Percentiles rank a stretch among this genome's conserved stretches.
Conservation (phyloP, 2,888 invertebrate species). For the Tipula lateralis region DNA sequence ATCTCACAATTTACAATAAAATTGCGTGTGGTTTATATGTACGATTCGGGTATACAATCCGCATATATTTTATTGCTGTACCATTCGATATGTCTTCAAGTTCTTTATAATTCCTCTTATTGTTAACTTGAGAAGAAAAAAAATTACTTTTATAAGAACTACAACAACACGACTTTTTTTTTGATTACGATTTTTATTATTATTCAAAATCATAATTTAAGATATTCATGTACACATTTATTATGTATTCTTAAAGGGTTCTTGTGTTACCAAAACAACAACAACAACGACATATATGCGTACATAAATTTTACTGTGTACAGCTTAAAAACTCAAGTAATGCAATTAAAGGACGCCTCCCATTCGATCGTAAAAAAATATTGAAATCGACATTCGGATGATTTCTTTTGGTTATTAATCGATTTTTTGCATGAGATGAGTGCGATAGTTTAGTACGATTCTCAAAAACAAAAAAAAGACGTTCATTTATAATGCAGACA, state of each 20-base stretch:
- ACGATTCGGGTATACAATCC: neutral
- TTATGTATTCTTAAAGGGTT: neutral
- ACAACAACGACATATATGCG: neutral
- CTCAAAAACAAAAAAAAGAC: neutral
- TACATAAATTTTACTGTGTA: neutral
- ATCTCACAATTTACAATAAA: neutral
- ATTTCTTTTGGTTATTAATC: neutral
- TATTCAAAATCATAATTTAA: constrained; percentile 19
- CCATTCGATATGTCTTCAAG: constrained; percentile 19
- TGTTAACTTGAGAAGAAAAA: neutral
- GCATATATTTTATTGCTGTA: neutral
- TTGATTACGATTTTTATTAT: neutral
- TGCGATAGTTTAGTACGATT: neutral
- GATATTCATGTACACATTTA: neutral
- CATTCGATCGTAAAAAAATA: neutral
- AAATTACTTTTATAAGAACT: neutral
- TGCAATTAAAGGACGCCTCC: constrained; percentile 9
- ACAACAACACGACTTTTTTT: neutral
- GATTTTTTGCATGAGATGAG: neutral
- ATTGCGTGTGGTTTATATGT: neutral
- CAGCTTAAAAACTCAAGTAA: neutral
- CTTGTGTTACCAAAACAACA: neutral
- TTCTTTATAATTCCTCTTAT: constrained; percentile 14
- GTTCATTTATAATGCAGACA: neutral
- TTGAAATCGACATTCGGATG: too few species aligned